Evolutionary conservation across 2,797 vertebrate genomes (phyloP), one percentile per base, ranked within the genome.

Genomic region (Ambastaia sidthimunki): DNA sequence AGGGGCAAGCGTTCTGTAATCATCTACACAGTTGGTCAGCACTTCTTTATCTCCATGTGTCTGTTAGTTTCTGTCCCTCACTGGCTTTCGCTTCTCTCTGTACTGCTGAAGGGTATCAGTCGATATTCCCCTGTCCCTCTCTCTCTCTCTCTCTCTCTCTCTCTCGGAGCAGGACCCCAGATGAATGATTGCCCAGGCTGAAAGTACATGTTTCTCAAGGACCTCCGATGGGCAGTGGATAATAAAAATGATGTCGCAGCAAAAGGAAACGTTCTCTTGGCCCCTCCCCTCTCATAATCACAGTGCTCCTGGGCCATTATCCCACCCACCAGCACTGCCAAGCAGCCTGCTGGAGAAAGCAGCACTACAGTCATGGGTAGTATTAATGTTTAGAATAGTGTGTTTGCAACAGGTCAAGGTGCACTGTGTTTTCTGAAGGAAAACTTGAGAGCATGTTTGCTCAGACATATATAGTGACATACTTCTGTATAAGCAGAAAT

Each of bases 151-250:
- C 47, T 69, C 48, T 68, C 57, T 34, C 55, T 13, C 57, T 55
- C 70, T 37, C n/a, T 69, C 78, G 52, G 71, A 80, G 72, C 52
- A 37, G 71, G 80, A 68, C 86, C 80, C 77, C 78, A 85, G 86
- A 88, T 89, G 85, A 89, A 80, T 89, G 83, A 86, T 86, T 82
- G 83, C 77, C 85, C 60, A 37, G 78, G 83, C 87, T 87, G 84
- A 83, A 83, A 87, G 86, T 87, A 84, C 87, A 89, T 86, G 82
- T 88, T 88, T 89, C 86, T 87, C 87, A 87, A 87, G 85, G 87
- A 86, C 87, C 88, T 87, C 81, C 85, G 87, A 89, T 88, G 87
- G 86, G 86, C 82, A 83, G 82, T 48, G 84, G 76, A 86, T 88
- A 87, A 85, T 89, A 89, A 89, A 89, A 86, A 86, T 86, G 82